Base-by-base conservation (phyloP, 1,140 invertebrate species). In the Holotrichia oblita region DNA sequence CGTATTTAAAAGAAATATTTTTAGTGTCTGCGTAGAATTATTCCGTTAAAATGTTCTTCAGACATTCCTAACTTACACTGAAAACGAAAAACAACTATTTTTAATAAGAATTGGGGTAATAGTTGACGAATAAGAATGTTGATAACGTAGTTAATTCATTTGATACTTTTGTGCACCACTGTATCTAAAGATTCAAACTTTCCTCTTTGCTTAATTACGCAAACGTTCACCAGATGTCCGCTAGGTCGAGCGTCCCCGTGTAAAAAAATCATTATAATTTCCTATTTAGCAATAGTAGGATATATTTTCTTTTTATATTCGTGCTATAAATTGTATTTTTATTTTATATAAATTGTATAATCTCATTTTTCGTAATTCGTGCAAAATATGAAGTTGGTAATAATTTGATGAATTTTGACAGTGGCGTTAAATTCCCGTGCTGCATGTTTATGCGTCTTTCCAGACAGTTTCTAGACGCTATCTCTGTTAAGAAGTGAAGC, bases 361-460 rank as follows among this genome's bases (percentile, higher is more conserved):
- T 55, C 14, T 0, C 6, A 55, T 55, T n/a, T 6, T 55, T 17
- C 2, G 14, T 17, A 55, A 55, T 20, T 55, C 14, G 14, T 55
- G 14, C 14, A 55, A 55, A 55, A 55, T n/a, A 17, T 69, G 61
- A 69, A 22, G 61, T 69, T 69, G 61, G 61, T 34, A 69, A 22
- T 14, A 69, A 69, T 9, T 27, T 34, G 27, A 34, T 34, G 27
- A 34, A 34, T 34, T 34, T 34, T 69, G 61, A 69, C 61, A 69
- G 22, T 69, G 27, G 61, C 9, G 61, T 34, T 22, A 34, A 69
- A 22, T 7, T 27, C 27, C 27, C 8, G 8, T 69, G 20, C 12
- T 69, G 61, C 27, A 69, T 69, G 61, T 69, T 69, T 69, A 69
- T 69, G 61, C 61, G 61, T 34, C 61, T 69, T 69, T 34, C 27